Conservation (phyloP, 2,888 invertebrate species). For the Macropis europaea region DNA sequence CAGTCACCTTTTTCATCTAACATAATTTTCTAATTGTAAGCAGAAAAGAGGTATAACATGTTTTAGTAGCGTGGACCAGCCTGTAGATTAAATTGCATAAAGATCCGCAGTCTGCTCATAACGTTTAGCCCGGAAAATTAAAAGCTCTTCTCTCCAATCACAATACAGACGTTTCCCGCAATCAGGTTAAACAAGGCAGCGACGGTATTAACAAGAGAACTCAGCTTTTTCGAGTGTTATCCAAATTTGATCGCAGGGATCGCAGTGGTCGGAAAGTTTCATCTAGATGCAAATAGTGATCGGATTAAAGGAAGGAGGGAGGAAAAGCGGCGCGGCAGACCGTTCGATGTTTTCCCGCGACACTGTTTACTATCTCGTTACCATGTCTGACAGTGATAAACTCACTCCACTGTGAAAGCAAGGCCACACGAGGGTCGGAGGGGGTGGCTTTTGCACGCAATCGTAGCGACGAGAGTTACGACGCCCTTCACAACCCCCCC, state of each 20-base stretch:
- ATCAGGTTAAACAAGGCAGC: too few relatives aligned
- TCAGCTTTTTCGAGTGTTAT: too few relatives aligned
- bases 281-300: constrained; percentile 29
- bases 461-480: constrained; percentile 53
- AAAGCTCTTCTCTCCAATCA: too few relatives aligned
- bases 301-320: constrained; percentile 7
- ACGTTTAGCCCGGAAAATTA: too few relatives aligned
- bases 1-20: too few relatives aligned
- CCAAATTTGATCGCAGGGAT: constrained; percentile 5
- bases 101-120: too few relatives aligned
- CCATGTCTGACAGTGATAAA: constrained; percentile 60
- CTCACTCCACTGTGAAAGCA: constrained; percentile 46
- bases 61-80: too few relatives aligned
- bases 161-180: too few relatives aligned
- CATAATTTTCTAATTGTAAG: too few relatives aligned
- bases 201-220: too few relatives aligned
- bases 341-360: constrained; percentile 27
- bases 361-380: constrained; percentile 58
- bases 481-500: constrained; percentile 16
- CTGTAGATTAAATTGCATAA: too few relatives aligned
- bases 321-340: constrained; percentile 17
- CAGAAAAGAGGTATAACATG: too few relatives aligned
- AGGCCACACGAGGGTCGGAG: constrained; percentile 32
- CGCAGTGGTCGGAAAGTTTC: not conserved
- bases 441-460: constrained; percentile 53